phyloP scores from a whole-genome alignment of 2,888 invertebrate genomes.

The Calephelis perditalis region DNA sequence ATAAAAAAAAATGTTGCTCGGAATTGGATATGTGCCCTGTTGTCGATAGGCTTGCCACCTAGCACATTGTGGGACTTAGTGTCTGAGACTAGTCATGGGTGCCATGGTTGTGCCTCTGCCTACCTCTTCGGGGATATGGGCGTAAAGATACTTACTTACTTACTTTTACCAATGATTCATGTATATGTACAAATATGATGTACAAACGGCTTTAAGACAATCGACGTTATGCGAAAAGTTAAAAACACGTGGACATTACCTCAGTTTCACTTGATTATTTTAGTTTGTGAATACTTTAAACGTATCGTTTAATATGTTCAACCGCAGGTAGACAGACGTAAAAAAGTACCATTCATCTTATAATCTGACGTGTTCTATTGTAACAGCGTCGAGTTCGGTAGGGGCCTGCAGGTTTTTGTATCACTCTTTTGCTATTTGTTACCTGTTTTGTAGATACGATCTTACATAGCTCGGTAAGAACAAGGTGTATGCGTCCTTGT shows the following conservation, averaged over 20 bases:
- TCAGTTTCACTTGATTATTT: neutral
- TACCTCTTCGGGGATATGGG: too few species aligned
- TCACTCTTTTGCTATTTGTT: slow-evolving; percentile 33
- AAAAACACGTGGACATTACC: neutral
- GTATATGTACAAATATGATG: too few species aligned
- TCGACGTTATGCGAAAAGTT: too few species aligned
- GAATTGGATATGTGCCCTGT: too few species aligned
- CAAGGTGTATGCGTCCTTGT: slow-evolving; percentile 27
- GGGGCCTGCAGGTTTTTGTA: slow-evolving; percentile 34
- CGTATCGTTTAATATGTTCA: slow-evolving; percentile 35
- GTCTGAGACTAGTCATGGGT: too few species aligned
- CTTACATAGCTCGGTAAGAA: slow-evolving; percentile 23
- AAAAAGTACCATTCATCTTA: slow-evolving; percentile 73
- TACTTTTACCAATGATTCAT: too few species aligned
- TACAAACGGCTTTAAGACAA: too few species aligned
- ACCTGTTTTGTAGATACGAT: slow-evolving; percentile 32
- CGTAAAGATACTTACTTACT: too few species aligned
- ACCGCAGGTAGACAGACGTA: slow-evolving; percentile 56
- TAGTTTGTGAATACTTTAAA: neutral
- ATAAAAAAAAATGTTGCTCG: too few species aligned
- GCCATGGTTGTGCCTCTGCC: too few species aligned
- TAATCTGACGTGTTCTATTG: slow-evolving; percentile 74
- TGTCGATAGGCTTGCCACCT: too few species aligned
- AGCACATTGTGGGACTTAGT: too few species aligned
- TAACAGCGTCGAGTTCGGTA: slow-evolving; percentile 45